These are phyloP conservation scores for Acridotheres tristis DNA, from an alignment of 2,797 vertebrate species.

Conservation along the genomic window DNA sequence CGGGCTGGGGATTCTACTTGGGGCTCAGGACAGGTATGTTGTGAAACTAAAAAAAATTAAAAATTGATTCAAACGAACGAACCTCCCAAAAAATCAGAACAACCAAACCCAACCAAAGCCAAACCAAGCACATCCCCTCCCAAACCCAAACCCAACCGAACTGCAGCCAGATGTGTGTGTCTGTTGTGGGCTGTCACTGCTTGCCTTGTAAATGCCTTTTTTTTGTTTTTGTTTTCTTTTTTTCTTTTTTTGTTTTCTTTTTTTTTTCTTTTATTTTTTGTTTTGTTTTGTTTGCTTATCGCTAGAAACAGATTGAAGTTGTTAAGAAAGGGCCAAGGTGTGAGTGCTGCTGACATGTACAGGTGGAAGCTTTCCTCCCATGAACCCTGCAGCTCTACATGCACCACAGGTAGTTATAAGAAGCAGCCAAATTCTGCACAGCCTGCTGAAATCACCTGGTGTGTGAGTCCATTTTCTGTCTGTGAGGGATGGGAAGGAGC, in stretches of 20 bases:
- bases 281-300: background rate
- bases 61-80: slow-evolving; percentile 30
- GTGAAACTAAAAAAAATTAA: slow-evolving; percentile 40
- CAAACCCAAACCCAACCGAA: slow-evolving; percentile 16
- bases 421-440: slow-evolving; percentile 51
- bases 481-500: slow-evolving; percentile 19
- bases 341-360: slow-evolving; percentile 97
- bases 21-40: slow-evolving; percentile 75
- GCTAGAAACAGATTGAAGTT: slow-evolving; percentile 88
- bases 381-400: slow-evolving; percentile 97
- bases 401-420: slow-evolving; percentile 87
- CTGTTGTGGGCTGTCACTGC: background rate
- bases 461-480: slow-evolving; percentile 65
- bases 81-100: slow-evolving; percentile 52
- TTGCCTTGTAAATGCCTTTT: slow-evolving; percentile 54
- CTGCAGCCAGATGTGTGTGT: slow-evolving; percentile 5
- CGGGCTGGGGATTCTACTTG: slow-evolving; percentile 70
- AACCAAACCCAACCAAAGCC: slow-evolving; percentile 22
- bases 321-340: slow-evolving; percentile 88
- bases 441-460: slow-evolving; percentile 43
- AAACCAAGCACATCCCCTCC: slow-evolving; percentile 53
- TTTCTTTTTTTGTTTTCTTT: background rate
- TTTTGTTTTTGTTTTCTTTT: background rate
- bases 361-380: slow-evolving; percentile 98
- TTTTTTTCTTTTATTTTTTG: background rate